Percentiles rank a stretch among this genome's conserved stretches.
Conservation (phyloP, 2,797 vertebrate genomes). For the Cyclura pinguis region DNA sequence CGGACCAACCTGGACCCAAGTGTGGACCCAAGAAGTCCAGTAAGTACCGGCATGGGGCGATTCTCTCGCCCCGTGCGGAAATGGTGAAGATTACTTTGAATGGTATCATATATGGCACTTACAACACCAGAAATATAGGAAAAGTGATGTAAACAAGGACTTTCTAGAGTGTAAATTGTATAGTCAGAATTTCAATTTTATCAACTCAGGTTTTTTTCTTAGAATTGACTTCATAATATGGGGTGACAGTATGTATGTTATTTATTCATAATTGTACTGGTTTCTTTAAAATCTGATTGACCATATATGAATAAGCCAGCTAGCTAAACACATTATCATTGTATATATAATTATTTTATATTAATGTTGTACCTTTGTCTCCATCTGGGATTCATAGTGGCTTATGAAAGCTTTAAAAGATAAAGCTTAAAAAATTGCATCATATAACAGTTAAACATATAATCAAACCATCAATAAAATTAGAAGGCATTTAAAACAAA, state of each 20-base stretch:
- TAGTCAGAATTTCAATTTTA: neutral
- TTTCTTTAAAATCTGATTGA: neutral
- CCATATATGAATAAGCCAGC: neutral
- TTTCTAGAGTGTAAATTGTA: neutral
- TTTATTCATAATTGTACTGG: neutral
- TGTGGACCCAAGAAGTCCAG: too few species aligned
- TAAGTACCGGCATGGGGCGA: too few species aligned
- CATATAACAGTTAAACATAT: too few species aligned
- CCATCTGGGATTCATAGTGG: too few species aligned
- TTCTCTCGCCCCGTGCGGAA: too few species aligned
- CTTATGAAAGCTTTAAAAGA: too few species aligned
- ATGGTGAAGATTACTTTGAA: neutral
- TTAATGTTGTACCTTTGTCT: too few species aligned
- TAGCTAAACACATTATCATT: neutral
- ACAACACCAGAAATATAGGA: neutral
- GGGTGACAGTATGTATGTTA: neutral
- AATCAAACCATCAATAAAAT: too few species aligned
- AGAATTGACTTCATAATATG: neutral
- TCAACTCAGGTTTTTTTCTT: neutral
- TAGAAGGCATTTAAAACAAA: too few species aligned
- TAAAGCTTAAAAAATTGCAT: too few species aligned
- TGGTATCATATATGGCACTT: neutral
- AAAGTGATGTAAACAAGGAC: neutral
- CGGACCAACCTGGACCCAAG: too few species aligned
- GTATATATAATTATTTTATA: too few species aligned